Conservation (phyloP, 2,888 invertebrate species). For the Perizoma flavofasciatum region DNA sequence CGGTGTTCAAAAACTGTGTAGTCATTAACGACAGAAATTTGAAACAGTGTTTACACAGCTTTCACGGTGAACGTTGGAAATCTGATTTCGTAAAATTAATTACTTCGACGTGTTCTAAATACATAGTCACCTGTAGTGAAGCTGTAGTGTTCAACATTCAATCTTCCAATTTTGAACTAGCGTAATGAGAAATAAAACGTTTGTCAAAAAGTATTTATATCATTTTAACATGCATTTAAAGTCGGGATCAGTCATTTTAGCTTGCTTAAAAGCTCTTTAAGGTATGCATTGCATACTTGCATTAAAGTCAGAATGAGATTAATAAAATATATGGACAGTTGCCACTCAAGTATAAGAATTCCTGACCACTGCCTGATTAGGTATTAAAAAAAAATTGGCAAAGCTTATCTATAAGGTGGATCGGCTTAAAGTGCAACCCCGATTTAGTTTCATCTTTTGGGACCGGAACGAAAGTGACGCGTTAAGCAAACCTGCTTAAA, state of each 20-base stretch:
- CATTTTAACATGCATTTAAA: too few relatives aligned
- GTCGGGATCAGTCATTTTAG: too few relatives aligned
- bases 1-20: conserved; percentile 16
- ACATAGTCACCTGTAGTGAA: neutral
- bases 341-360: too few relatives aligned
- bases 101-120: neutral
- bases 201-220: neutral
- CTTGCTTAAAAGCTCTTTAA: too few relatives aligned
- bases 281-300: too few relatives aligned
- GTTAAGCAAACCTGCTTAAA: conserved; percentile 44
- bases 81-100: conserved; percentile 3
- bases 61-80: conserved; percentile 6
- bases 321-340: too few relatives aligned
- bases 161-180: neutral
- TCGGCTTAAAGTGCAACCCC: conserved; percentile 1
- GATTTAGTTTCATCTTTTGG: conserved; percentile 20
- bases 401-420: too few relatives aligned
- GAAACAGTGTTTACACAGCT: conserved; percentile 12
- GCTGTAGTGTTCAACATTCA: neutral
- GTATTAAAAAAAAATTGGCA: too few relatives aligned
- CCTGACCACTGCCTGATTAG: too few relatives aligned
- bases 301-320: too few relatives aligned
- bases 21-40: conserved; percentile 19
- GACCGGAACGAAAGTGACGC: conserved; percentile 32
- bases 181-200: neutral